Base-by-base conservation (phyloP, 64 coral and sea anemone species). In the Hydrozoanthus tunicans region DNA sequence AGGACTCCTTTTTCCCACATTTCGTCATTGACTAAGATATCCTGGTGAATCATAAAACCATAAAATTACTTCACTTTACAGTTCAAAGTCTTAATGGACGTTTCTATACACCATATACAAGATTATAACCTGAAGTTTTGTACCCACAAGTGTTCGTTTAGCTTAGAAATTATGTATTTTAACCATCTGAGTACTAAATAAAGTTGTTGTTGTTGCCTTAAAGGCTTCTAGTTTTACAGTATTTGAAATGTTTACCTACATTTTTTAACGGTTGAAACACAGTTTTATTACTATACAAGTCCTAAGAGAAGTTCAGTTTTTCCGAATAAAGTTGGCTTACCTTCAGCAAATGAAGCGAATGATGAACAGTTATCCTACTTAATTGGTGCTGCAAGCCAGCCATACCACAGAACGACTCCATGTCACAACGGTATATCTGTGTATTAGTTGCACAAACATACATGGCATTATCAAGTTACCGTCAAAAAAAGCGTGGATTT, bases 291-390 rank as follows among this genome's bases (percentile, higher is more conserved):
- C 10, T 8, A 73, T 32, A 73, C 9, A 6, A 73, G 5, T 23
- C 17, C n/a, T 23, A 70, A 70, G 6, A 17, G 6, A 73, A 73
- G 5, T 9, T 27, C 26, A 43, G 1, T 58, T 5, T 43, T 9
- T 4, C 0, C 6, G 4, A 32, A 7, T 70, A 9, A 5, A 58
- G 25, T 52, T 57, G 55, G 15, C 25, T 57, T 85, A 94, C 97
- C 94, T 99, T 99, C 6, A 99, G 55, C 32, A 99, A 93, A 85
- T 99, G 97, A 53, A 95, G 43, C 3, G 97, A 99, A 26, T 92
- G 59, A 23, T 92, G 92, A 72, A 99, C 94, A 13, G 63, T 83
- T 0, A 99, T 94, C 62, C 91, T 95, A 5, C 82, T 86, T 15
- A 99, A 20, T 8, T 94, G 89, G 51, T 89, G 24, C 54, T 92